Evolutionary conservation across 2,888 invertebrate genomes (phyloP), one percentile per base, ranked within the genome.

Genomic region (Toxonevra muliebris): DNA sequence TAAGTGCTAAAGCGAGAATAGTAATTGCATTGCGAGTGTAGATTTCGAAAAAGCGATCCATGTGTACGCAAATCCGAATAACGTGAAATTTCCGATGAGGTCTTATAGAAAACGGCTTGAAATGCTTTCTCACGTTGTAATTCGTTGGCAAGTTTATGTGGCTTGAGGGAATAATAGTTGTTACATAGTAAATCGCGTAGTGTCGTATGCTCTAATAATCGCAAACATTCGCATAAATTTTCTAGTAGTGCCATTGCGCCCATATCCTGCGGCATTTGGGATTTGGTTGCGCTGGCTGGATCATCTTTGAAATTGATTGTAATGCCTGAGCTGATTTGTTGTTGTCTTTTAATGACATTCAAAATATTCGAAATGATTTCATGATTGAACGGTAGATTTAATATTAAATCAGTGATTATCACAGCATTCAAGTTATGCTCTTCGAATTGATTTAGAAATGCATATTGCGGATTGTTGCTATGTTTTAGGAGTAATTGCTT

Each of bases 281-380:
- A 70, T 61, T 75, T 76, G 12, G 4, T 61, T 30, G 30, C 68
- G 40, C 4, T 50, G 10, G 52, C 11, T 54, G 73, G 20, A 8
- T 61, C 52, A 54, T 4, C 30, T 30, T 30, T 30, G 30, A 53
- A 48, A 8, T 19, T 30, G 17, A 5, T 10, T 13, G 17, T 54
- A 41, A 41, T 40, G 8, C 41, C 48, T 10, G 12, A n/a, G 17
- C 20, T 11, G 42, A 72, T 55, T 61, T 80, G 76, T 65, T 82
- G 82, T 40, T 84, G 80, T 0, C 82, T 76, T 2, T 80, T 76
- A 52, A 84, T 81, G 41, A 85, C 77, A 70, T 80, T 76, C 19
- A 83, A 70, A 3, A 86, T 71, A 69, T 81, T 84, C 15, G 80
- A 74, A 10, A 78, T 81, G 3, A 85, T 81, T 62, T 85, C 85